Conservation (phyloP, 1,140 invertebrate species). For the Tachypleus tridentatus region DNA sequence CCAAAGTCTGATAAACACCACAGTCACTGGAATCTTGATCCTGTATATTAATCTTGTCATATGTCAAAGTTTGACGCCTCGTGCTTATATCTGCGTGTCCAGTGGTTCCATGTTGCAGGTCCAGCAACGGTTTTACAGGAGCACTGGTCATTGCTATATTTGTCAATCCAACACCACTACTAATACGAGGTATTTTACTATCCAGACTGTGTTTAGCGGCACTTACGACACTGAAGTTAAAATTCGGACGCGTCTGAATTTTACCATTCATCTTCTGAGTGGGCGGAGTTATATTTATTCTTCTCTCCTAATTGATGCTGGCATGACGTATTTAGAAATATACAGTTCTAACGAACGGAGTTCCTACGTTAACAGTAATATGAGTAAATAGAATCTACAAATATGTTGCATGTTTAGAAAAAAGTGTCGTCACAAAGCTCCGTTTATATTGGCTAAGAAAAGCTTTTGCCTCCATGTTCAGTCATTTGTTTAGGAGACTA, state of each 20-base stretch:
- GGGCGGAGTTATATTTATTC: constrained; percentile 3
- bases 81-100: constrained; percentile 7
- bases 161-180: not conserved
- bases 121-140: constrained; percentile 14
- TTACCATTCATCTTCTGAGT: constrained; percentile 19
- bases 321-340: no score
- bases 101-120: constrained; percentile 9
- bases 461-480: no score
- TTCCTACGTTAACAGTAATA: no score
- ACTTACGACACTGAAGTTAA: constrained; percentile 54
- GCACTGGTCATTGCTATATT: constrained; percentile 16
- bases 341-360: no score
- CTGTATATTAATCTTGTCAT: not conserved
- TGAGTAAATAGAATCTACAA: no score
- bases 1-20: constrained; percentile 48
- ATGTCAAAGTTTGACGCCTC: constrained; percentile 7
- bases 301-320: no score
- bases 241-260: constrained; percentile 18
- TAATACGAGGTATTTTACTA: constrained; percentile 29
- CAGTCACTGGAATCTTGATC: not conserved
- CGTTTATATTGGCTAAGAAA: no score
- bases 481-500: no score
- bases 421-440: no score
- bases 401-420: no score
- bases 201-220: constrained; percentile 57